Evolutionary conservation across 1,140 invertebrate species (phyloP).

Genomic region (Hesperophylax magnus): DNA sequence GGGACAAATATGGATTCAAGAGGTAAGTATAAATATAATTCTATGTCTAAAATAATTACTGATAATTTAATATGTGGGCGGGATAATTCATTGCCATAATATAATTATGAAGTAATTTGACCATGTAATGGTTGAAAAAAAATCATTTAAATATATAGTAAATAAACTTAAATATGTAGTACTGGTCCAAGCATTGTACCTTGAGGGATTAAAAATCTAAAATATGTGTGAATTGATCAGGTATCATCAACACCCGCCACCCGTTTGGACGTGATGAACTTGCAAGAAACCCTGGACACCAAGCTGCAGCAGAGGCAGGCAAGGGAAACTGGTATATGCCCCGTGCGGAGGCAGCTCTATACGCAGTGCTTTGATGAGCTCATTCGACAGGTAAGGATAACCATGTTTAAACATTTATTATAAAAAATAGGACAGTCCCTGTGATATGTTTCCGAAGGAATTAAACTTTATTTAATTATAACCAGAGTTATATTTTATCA

Average conservation of each 20-base stretch:
- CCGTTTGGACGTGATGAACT: slow-evolving; percentile 92
- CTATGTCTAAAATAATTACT: too few relatives aligned
- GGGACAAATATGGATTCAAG: slow-evolving; percentile 88
- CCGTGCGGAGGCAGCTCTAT: slow-evolving; percentile 93
- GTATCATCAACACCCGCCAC: slow-evolving; percentile 97
- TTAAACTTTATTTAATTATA: too few relatives aligned
- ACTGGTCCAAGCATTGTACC: too few relatives aligned
- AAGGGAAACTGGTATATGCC: slow-evolving; percentile 96
- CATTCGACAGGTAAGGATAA: slow-evolving; percentile 63
- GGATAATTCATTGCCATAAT: too few relatives aligned
- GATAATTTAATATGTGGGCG: too few relatives aligned
- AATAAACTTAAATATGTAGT: too few relatives aligned
- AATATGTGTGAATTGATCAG: slow-evolving; percentile 60
- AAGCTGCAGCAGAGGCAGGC: slow-evolving; percentile 92
- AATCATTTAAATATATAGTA: too few relatives aligned
- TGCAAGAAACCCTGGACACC: slow-evolving; percentile 96
- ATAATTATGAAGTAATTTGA: too few relatives aligned
- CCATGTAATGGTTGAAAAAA: too few relatives aligned
- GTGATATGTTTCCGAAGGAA: too few relatives aligned
- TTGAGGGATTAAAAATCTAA: too few relatives aligned
- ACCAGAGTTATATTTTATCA: too few relatives aligned
- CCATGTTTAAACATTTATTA: background rate
- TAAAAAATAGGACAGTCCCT: background rate
- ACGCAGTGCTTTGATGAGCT: slow-evolving; percentile 95
- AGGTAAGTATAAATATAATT: slow-evolving; percentile 68